phyloP scores from a whole-genome alignment of 2,113 vertebrate genomes.

The Dryoscopus gambensis region DNA sequence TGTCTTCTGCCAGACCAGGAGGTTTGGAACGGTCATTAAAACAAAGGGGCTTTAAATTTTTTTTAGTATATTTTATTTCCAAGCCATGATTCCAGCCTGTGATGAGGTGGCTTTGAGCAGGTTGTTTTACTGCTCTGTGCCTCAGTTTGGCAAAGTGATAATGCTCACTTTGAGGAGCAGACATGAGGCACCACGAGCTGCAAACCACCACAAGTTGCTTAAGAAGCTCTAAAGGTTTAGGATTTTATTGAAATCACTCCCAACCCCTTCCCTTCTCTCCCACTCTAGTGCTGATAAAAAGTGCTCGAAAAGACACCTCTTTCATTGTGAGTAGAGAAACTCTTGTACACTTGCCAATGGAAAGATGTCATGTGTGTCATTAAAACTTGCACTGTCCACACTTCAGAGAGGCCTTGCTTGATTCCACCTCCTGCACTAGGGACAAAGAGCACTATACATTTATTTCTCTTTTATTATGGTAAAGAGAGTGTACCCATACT shows the following conservation, averaged over 20 bases:
- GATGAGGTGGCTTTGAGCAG: neutral
- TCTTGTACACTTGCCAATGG: neutral
- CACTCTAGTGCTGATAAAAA: neutral
- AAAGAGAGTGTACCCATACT: constrained; percentile 15
- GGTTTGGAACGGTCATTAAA: neutral
- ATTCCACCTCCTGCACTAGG: neutral
- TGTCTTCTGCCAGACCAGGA: neutral
- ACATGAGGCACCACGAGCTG: neutral
- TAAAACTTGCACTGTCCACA: neutral
- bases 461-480: constrained; percentile 40
- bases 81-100: neutral
- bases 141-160: neutral
- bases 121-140: neutral
- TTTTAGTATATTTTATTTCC: neutral
- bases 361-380: neutral
- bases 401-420: neutral
- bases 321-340: neutral
- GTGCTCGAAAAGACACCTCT: neutral
- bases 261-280: neutral
- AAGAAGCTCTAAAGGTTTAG: neutral
- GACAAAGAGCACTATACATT: constrained; percentile 25
- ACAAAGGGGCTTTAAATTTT: neutral
- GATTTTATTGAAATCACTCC: neutral
- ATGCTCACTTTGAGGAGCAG: neutral
- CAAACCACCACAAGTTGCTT: neutral